Base-by-base conservation (phyloP, 2,888 invertebrate genomes). In the Gibbula magus region DNA sequence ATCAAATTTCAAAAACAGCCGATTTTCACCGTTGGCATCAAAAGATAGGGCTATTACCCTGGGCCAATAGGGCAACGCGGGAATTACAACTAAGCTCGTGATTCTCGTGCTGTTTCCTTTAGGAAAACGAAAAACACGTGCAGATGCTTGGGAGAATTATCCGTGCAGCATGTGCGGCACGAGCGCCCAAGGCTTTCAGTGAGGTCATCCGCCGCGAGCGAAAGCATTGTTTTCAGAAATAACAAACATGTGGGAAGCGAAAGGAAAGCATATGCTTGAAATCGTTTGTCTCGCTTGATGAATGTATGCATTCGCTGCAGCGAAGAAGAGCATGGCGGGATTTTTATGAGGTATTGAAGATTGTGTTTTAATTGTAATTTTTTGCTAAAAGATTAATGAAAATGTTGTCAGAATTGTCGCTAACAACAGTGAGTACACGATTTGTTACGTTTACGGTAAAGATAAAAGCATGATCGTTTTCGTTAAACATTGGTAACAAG, bases 71-170 rank as follows among this genome's bases (percentile, higher is more conserved):
- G 25, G 13, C 35, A 39, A 35, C 20, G 10, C 32, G 70, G 35
- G 20, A 35, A 70, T 70, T 70, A 70, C 35, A 70, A 70, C 32
- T 35, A 4, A 70, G 70, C 16, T 70, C 39, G 20, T 10, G 70
- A 25, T 61, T 61, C 16, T 29, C 61, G 56, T 56, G 56, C 56
- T 56, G 56, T 25, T 56, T 25, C 56, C n/a, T 56, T 32, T 16
- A 70, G 32, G 20, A n/a, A 35, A 39, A 32, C 70, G 32, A 32
- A 70, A 70, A 70, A 70, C 70, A 70, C 39, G 70, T 70, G 70
- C 70, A n/a, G 35, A 45, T 45, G 16, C 39, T 70, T 32, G n/a
- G 35, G 70, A 20, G 35, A 35, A 70, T 70, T 70, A 70, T 20
- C 35, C 29, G 18, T 29, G 18, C 18, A 35, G 70, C 35, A 70